A percentile compares a stretch with the other conserved stretches of the same genome.
Conservation (phyloP, 2,113 vertebrate genomes). For the Cyanoliseus patagonus region DNA sequence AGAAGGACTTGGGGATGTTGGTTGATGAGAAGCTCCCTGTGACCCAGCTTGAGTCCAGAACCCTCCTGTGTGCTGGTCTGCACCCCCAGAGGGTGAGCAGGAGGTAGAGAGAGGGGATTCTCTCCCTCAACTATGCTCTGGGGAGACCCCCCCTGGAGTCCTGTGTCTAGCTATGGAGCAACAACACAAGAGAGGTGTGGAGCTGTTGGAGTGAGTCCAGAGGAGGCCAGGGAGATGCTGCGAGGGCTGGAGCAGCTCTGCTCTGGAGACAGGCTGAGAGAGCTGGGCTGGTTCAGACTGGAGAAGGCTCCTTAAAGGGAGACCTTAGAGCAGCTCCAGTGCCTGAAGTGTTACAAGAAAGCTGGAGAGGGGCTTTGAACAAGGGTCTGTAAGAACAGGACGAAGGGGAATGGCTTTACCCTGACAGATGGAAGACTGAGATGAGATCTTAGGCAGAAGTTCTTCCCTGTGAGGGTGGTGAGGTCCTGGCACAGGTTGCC, state of each 20-base stretch:
- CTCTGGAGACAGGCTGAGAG: not conserved
- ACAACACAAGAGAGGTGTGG: not conserved
- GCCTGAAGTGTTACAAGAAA: too few relatives aligned
- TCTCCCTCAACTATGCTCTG: not conserved
- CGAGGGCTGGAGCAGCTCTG: not conserved
- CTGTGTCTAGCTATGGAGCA: not conserved
- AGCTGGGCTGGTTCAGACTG: not conserved
- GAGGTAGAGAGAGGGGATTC: not conserved
- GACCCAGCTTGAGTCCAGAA: not conserved
- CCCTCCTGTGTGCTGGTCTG: not conserved
- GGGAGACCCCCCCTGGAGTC: not conserved
- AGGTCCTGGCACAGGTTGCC: too few relatives aligned
- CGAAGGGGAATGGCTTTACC: too few relatives aligned
- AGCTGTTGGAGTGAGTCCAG: not conserved
- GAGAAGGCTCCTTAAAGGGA: too few relatives aligned
- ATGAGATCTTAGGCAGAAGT: too few relatives aligned
- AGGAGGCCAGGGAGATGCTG: not conserved
- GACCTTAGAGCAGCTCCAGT: too few relatives aligned
- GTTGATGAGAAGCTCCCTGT: not conserved
- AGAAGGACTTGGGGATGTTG: not conserved
- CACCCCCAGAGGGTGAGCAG: not conserved
- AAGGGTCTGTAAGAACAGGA: too few relatives aligned
- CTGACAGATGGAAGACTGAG: too few relatives aligned
- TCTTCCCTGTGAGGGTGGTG: too few relatives aligned
- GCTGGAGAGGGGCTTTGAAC: too few relatives aligned